Evolutionary conservation across 92 coral and sea anemone genomes (phyloP), one percentile per base, ranked within the genome.

Genomic region (Epizoanthus scotinus): DNA sequence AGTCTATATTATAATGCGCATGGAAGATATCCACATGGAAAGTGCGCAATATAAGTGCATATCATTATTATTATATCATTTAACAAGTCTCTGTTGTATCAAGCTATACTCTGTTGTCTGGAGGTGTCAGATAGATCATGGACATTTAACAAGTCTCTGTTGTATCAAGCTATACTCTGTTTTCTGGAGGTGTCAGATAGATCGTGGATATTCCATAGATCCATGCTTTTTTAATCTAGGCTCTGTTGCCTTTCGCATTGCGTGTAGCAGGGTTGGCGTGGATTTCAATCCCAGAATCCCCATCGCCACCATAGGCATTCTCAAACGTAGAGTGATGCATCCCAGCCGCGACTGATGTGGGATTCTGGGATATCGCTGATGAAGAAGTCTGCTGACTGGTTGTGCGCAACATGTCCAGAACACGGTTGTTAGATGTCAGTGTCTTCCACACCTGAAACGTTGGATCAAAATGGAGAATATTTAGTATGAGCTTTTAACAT

Each of bases 281-380:
- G 24, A 92, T 62, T 31, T 82, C 91, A 24, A 84, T 89, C 72
- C 97, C 91, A 72, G 93, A 92, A 75, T 87, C 90, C 75, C 70
- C 78, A 20, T 73, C 90, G 20, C 52, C 64, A 10, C 62, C 58
- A 20, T 71, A 73, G 27, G 64, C 71, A 44, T 71, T 31, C 34
- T 73, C 79, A 31, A 86, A 83, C 28, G 67, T 58, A 9, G 81
- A 83, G 26, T 84, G 70, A 55, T 56, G 72, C 19, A 54, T 28
- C 8, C 64, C 63, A 8, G 52, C 71, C 38, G 21, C 21, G 14
- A 54, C 87, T 8, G 67, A 24, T 29, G 84, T 52, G 64, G 84
- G 77, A 77, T 70, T 52, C 12, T 78, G 87, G 65, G 91, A 84
- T 13, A 70, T n/a, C 15, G 82, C 75, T 20, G 91, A 78, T 28